Evolutionary conservation across 1,140 invertebrate genomes (phyloP).

Genomic region (Euura lappo): DNA sequence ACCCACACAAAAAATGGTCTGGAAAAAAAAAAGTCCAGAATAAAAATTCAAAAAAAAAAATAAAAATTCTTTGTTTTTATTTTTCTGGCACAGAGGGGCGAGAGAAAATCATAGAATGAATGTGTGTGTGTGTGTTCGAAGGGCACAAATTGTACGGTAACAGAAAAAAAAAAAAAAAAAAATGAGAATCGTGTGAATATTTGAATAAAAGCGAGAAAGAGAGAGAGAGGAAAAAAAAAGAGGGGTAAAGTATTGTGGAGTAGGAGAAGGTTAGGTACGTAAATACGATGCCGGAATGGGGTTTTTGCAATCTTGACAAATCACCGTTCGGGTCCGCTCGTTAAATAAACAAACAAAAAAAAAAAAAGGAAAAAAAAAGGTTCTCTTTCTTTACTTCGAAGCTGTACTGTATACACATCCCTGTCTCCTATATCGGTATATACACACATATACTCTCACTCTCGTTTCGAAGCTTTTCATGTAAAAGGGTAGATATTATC

Average conservation of each 20-base stretch:
- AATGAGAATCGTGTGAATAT: not conserved
- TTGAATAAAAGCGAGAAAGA: constrained; percentile 1
- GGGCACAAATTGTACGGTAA: not conserved
- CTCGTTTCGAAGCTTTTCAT: too few relatives aligned
- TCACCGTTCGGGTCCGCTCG: constrained; percentile 26
- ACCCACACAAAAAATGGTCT: too few relatives aligned
- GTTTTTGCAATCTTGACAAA: constrained; percentile 39
- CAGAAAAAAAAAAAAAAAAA: not conserved
- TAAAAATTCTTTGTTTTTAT: not conserved
- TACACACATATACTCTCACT: too few relatives aligned
- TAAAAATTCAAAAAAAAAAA: too few relatives aligned
- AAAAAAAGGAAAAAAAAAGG: not conserved
- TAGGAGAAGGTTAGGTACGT: not conserved
- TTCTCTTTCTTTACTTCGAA: not conserved
- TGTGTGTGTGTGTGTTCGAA: too few relatives aligned
- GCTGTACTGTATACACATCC: too few relatives aligned
- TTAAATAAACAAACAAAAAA: not conserved
- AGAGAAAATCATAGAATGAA: not conserved
- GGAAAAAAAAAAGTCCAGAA: too few relatives aligned
- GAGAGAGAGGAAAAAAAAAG: constrained; percentile 13
- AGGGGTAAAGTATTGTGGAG: constrained; percentile 11
- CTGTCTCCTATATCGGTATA: too few relatives aligned
- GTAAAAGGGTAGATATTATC: not conserved
- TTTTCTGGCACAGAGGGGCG: not conserved
- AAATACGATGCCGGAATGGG: not conserved